Evolutionary conservation across 2,797 vertebrate species (phyloP).

Genomic region (Coendou prehensilis): DNA sequence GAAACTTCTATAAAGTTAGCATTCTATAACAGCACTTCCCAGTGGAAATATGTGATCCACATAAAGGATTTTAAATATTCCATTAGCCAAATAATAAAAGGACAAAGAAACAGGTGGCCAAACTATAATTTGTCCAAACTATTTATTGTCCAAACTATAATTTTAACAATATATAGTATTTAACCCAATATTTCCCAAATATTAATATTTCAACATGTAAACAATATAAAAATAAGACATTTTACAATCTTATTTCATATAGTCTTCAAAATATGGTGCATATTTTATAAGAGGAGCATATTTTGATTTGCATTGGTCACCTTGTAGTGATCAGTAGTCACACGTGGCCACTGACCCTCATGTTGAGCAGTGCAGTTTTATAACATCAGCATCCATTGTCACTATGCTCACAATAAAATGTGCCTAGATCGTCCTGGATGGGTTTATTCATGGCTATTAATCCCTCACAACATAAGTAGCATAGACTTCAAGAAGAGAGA

Average conservation of each 20-base stretch:
- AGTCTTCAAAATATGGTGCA: background rate
- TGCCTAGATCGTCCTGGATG: constrained; percentile 6
- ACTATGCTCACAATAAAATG: constrained; percentile 25
- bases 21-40: background rate
- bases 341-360: background rate
- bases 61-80: constrained; percentile 9
- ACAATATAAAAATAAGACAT: constrained; percentile 7
- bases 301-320: background rate
- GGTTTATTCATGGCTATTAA: background rate
- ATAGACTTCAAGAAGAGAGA: constrained; percentile 23
- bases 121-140: too few species aligned
- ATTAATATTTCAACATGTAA: background rate
- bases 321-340: background rate
- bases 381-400: background rate
- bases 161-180: constrained; percentile 13
- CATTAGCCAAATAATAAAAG: background rate
- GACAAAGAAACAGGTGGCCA: background rate
- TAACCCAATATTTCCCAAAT: background rate
- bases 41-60: constrained; percentile 1
- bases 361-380: background rate
- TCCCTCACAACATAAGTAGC: constrained; percentile 31
- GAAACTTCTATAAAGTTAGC: constrained; percentile 5
- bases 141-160: too few species aligned
- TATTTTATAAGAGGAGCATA: background rate
- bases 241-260: constrained; percentile 32